Evolutionary conservation across 2,797 vertebrate species (phyloP), one percentile per base, ranked within the genome.

Genomic region (Enteromius radiatus): DNA sequence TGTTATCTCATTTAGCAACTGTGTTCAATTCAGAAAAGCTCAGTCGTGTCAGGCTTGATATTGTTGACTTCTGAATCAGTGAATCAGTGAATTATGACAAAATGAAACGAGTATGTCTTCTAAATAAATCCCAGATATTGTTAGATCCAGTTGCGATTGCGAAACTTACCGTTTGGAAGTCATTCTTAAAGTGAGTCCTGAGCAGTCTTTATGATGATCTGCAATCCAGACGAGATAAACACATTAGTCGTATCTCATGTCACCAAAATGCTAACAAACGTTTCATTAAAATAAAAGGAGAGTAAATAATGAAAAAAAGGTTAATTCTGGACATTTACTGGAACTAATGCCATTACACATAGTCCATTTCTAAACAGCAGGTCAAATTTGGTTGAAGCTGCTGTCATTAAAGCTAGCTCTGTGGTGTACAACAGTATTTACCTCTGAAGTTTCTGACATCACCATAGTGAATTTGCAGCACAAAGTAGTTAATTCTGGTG

Each of bases 401-500:
- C 5, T 23, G 33, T 15, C 12, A 59, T 77, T 41, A 78, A 65
- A 78, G 21, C 43, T 17, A n/a, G 7, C 28, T 54, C n/a, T 8
- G 45, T n/a, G 11, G 12, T 33, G 1, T 17, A 14, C 8, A 64
- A 28, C 1, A 70, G 52, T 31, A 88, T 94, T 76, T 91, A 98
- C 98, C 97, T 95, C 88, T 95, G 85, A 99, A 99, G 88, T 94
- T 95, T 89, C 85, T 90, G 81, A 95, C 69, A 77, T 99, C 96
- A n/a, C 97, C 98, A 85, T 99, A 99, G 92, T 99, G 98, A 36
- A 99, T 96, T 88, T 99, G 98, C 26, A 99, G 96, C 84, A 99
- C 97, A 89, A 99, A 97, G 89, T 96, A 95, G 90, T 96, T 95
- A 86, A 94, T 96, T 84, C 94, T 95, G 1, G 95, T 92, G 88